Base-by-base conservation (phyloP, 2,113 vertebrate species). In the Muscicapa adusta region DNA sequence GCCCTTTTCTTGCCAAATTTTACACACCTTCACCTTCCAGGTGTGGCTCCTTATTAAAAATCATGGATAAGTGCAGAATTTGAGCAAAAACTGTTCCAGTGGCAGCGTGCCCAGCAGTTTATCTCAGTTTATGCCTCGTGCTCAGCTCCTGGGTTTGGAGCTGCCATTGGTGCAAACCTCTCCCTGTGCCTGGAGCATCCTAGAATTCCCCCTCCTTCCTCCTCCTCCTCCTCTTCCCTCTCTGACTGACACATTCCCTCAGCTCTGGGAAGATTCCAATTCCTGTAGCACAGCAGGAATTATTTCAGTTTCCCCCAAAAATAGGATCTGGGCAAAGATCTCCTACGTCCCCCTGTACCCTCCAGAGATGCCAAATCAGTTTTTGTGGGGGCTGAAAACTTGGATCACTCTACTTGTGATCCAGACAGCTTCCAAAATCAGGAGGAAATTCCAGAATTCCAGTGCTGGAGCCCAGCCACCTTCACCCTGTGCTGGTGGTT, bases 291-390 rank as follows among this genome's bases (percentile, higher is more conserved):
- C 79, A 81, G 91, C 73, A 68, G 93, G 84, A 91, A 85, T 89
- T 94, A 84, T 94, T 96, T 92, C 61, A 50, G 91, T 5, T 76
- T 25, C 51, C 47, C 80, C 91, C 67, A 74, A 91, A 95, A 97
- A 95, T 94, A 96, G 85, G 85, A 94, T 90, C 34, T 80, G 85
- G 88, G 89, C 51, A 72, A 47, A 85, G 85, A 92, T 74, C 89
- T 93, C 71, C 85, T 23, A 11, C 25, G 19, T 84, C 53, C 34
- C 51, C 50, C 70, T 2, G 2, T 74, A 48, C 86, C 77, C 84
- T 91, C 78, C 16, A 0, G 25, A 73, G 89, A 34, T 6, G 45
- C 93, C 89, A 62, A 71, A n/a, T 31, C 16, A 2, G 6, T n/a
- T 91, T 88, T 80, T 74, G 82, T 60, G 93, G 94, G 85, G 93